These are phyloP conservation scores for Yasuhikotakia modesta DNA, from an alignment of 2,797 vertebrate genomes.

Conservation along the genomic window DNA sequence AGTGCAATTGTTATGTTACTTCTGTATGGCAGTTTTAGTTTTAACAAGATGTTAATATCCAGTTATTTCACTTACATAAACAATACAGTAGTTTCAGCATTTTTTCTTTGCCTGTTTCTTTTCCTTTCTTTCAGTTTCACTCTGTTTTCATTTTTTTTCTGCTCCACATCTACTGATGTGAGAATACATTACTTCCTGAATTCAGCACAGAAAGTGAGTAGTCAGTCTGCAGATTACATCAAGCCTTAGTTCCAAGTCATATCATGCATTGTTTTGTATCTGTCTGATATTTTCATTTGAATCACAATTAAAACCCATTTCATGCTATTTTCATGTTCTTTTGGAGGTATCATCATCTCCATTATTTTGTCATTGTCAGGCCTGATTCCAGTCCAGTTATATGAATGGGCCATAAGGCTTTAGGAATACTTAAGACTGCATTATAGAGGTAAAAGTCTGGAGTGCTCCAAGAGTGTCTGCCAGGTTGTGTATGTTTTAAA, in stretches of 20 bases:
- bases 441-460: conserved; percentile 18
- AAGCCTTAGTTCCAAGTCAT: not conserved
- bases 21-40: too few relatives aligned
- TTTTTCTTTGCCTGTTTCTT: too few relatives aligned
- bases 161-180: too few relatives aligned
- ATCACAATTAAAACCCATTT: too few relatives aligned
- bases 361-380: conserved; percentile 2
- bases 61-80: too few relatives aligned
- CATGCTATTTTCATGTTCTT: not conserved
- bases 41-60: too few relatives aligned
- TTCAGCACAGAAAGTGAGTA: too few relatives aligned
- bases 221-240: not conserved
- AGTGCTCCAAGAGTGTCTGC: conserved; percentile 9
- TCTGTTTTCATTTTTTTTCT: too few relatives aligned
- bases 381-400: not conserved
- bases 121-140: too few relatives aligned
- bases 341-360: not conserved
- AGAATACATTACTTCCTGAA: too few relatives aligned
- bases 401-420: not conserved
- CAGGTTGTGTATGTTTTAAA: conserved; percentile 37
- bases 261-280: not conserved
- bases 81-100: too few relatives aligned
- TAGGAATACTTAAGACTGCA: conserved; percentile 15
- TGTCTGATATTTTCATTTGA: not conserved
- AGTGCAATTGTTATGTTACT: too few relatives aligned